phyloP scores from a whole-genome alignment of 2,797 vertebrate genomes.

The Anas acuta region DNA sequence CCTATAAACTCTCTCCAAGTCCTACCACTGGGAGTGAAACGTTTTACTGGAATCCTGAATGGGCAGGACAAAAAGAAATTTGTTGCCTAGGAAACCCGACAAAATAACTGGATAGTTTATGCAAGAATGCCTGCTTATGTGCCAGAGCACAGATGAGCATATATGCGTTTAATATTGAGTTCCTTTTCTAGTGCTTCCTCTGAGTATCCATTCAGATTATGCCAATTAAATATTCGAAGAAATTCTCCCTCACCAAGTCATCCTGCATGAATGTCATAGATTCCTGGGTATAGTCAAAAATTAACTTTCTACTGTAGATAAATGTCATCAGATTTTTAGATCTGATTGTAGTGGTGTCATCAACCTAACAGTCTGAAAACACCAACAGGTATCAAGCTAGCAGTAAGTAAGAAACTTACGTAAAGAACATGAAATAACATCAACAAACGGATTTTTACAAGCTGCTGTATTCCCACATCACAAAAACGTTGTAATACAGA shows the following conservation, averaged over 20 bases:
- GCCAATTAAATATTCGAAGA: background rate
- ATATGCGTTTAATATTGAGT: background rate
- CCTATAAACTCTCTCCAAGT: background rate
- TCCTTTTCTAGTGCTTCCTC: background rate
- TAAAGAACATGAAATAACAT: background rate
- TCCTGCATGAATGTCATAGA: background rate
- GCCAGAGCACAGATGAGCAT: background rate
- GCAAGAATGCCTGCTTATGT: background rate
- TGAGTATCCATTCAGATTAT: background rate
- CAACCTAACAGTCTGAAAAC: background rate
- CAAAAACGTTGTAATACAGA: background rate
- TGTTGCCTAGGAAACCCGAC: conserved; percentile 12
- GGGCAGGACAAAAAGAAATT: conserved; percentile 13
- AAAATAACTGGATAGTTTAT: background rate
- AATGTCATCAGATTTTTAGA: background rate
- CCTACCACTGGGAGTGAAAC: background rate
- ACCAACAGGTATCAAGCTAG: background rate
- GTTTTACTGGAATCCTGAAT: background rate
- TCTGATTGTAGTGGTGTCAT: background rate
- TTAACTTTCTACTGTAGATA: background rate
- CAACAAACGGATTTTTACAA: background rate
- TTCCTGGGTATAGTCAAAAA: background rate
- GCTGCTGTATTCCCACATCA: background rate
- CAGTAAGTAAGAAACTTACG: background rate
- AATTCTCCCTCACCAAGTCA: background rate